Conservation (phyloP, 2,888 invertebrate genomes). For the Salticus scenicus region DNA sequence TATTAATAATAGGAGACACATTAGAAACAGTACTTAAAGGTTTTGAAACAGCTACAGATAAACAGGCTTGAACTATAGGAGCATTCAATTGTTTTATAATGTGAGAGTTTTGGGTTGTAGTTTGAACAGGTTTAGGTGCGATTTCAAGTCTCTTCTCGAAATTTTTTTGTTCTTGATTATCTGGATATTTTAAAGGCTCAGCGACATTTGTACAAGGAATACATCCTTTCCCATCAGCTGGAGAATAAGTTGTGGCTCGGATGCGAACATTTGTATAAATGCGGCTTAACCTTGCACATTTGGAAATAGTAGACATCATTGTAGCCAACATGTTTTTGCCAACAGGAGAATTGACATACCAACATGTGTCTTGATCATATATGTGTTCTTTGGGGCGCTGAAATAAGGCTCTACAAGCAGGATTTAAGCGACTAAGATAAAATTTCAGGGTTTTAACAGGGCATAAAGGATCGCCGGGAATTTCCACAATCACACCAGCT, state of each 20-base stretch:
- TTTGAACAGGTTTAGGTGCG: conserved; percentile 41
- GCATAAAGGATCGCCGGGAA: conserved; percentile 69
- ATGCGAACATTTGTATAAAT: conserved; percentile 70
- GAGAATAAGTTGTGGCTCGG: conserved; percentile 70
- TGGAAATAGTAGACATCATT: conserved; percentile 71
- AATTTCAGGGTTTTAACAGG: conserved; percentile 69
- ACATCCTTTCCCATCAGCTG: conserved; percentile 65
- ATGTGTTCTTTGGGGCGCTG: conserved; percentile 70
- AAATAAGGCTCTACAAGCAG: conserved; percentile 69
- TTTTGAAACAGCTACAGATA: conserved; percentile 51
- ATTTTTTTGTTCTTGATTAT: background rate
- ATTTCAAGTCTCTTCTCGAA: conserved; percentile 34
- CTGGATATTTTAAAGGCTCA: conserved; percentile 17
- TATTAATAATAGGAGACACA: conserved; percentile 36
- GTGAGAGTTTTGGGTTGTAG: conserved; percentile 48
- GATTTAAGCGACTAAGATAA: conserved; percentile 68
- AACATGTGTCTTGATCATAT: conserved; percentile 67
- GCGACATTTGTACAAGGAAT: conserved; percentile 56
- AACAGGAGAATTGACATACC: conserved; percentile 70
- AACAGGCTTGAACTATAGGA: conserved; percentile 56
- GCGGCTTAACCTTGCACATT: conserved; percentile 70
- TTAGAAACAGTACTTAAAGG: conserved; percentile 50
- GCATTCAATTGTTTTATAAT: conserved; percentile 63
- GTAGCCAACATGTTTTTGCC: conserved; percentile 71
- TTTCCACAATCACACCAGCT: conserved; percentile 69